phyloP scores from a whole-genome alignment of 2,888 invertebrate genomes.

The Choreutis nemorana region DNA sequence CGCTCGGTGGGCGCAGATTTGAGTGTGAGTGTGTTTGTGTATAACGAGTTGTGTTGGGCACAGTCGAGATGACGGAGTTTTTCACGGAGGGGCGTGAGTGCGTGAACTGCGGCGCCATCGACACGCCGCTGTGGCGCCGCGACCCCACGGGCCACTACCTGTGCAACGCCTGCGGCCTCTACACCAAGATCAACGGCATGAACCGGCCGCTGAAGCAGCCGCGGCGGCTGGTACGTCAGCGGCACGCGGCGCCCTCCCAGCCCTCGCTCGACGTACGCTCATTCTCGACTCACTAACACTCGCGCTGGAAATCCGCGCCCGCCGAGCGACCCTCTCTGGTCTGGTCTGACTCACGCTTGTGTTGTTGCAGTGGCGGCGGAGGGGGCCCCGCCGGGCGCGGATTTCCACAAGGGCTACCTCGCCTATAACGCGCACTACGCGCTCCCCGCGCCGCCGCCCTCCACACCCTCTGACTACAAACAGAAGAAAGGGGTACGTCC shows the following conservation, averaged over 20 bases:
- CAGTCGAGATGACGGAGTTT: conserved; percentile 75
- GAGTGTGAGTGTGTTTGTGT: conserved; percentile 11
- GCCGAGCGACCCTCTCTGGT: conserved; percentile 33
- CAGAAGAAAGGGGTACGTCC: conserved; percentile 63
- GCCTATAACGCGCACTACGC: conserved; percentile 10
- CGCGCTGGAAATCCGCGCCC: conserved; percentile 41
- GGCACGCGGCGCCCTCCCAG: conserved; percentile 47
- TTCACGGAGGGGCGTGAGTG: conserved; percentile 95
- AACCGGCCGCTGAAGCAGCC: conserved; percentile 97
- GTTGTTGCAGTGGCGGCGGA: conserved; percentile 83
- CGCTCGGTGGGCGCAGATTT: conserved; percentile 14
- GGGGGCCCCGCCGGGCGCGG: conserved; percentile 82
- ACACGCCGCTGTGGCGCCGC: conserved; percentile 97
- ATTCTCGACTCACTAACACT: conserved; percentile 8
- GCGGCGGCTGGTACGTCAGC: conserved; percentile 90
- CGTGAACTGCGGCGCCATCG: conserved; percentile 97
- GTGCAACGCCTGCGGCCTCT: conserved; percentile 99
- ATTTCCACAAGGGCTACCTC: conserved; percentile 86
- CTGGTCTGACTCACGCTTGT: conserved; percentile 28
- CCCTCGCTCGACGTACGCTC: conserved; percentile 45
- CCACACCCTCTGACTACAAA: conserved; percentile 54
- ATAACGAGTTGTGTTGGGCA: conserved; percentile 19
- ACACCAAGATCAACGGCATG: conserved; percentile 99
- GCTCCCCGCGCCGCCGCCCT: conserved; percentile 25
- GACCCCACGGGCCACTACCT: conserved; percentile 99